phyloP scores from a whole-genome alignment of 2,113 vertebrate species.

The Nothocercus nigrocapillus region DNA sequence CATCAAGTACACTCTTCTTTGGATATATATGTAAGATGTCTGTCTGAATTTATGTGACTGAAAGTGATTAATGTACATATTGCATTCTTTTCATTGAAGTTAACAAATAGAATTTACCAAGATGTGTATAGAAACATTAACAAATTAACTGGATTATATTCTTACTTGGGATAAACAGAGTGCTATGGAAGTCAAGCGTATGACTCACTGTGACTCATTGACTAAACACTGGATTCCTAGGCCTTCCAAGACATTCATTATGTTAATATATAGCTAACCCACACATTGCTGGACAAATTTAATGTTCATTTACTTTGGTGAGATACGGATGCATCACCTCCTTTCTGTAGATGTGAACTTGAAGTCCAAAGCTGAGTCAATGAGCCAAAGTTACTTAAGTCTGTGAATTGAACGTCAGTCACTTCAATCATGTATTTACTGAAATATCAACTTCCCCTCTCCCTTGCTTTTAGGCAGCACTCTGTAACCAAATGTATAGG shows the following conservation, averaged over 20 bases:
- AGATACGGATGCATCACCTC: neutral
- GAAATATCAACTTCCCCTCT: neutral
- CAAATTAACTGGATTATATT: constrained; percentile 9
- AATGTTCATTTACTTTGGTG: neutral
- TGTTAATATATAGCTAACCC: neutral
- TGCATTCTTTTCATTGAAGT: neutral
- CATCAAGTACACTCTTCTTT: neutral
- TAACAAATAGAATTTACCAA: constrained; percentile 12
- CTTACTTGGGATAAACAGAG: neutral
- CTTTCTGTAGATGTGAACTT: neutral
- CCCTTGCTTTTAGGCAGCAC: neutral
- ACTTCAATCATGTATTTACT: neutral
- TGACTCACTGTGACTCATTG: constrained; percentile 32
- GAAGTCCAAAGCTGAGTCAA: neutral
- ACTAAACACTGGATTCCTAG: neutral
- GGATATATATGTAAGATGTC: neutral
- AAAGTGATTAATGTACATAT: neutral
- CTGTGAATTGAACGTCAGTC: neutral
- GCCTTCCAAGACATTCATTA: neutral
- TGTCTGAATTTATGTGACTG: neutral
- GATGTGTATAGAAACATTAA: neutral
- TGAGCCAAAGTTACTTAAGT: neutral
- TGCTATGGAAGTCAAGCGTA: neutral
- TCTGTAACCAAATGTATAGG: neutral
- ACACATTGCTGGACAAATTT: neutral